phyloP scores from a whole-genome alignment of 2,113 vertebrate species.

The Pao palembangensis region DNA sequence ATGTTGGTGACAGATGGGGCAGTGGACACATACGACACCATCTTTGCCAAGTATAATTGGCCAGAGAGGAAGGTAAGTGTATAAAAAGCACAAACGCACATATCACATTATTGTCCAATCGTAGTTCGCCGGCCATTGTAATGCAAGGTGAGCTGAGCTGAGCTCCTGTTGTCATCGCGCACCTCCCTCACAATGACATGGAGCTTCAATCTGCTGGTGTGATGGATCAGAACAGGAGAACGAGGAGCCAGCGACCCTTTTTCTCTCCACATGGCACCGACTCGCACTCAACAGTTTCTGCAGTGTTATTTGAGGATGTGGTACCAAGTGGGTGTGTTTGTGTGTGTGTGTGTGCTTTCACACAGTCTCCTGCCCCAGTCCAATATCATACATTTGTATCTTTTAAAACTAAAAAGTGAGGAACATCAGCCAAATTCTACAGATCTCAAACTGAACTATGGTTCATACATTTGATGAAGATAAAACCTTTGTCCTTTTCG shows the following conservation, averaged over 20 bases:
- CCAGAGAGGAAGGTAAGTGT: conserved; percentile 91
- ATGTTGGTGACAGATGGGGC: conserved; percentile 98
- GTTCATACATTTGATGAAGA: no score
- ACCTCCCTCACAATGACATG: conserved; percentile 5
- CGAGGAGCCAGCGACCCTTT: conserved; percentile 11
- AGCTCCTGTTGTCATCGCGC: conserved; percentile 3
- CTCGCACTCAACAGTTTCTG: no score
- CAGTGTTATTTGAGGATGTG: no score
- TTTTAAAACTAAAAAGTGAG: no score
- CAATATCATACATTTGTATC: no score
- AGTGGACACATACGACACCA: conserved; percentile 91
- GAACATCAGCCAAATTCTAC: no score
- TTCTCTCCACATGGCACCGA: background rate
- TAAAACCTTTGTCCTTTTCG: no score
- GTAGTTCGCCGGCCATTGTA: background rate
- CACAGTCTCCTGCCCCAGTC: no score
- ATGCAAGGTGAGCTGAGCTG: conserved; percentile 11
- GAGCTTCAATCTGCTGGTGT: background rate
- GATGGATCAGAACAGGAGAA: background rate
- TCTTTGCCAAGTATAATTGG: conserved; percentile 97
- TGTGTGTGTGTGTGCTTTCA: no score
- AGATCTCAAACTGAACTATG: no score
- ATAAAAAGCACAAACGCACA: conserved; percentile 9
- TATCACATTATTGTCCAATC: conserved; percentile 19
- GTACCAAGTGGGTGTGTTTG: no score